Percentiles rank a stretch among this genome's conserved stretches.
phyloP scores from a whole-genome alignment of 2,113 vertebrate species.

The Bujurquina vittata region DNA sequence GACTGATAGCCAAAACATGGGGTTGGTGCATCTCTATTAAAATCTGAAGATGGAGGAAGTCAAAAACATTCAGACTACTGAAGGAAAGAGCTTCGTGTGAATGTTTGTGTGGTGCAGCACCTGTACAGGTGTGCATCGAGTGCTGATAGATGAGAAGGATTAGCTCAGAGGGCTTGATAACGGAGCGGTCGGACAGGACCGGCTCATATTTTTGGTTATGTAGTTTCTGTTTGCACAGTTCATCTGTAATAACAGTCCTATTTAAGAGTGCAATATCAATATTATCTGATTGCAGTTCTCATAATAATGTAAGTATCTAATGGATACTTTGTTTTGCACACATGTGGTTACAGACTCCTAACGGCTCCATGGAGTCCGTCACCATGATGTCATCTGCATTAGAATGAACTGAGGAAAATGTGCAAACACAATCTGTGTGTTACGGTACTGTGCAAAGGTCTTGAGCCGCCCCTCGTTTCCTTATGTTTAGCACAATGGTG shows the following conservation, averaged over 20 bases:
- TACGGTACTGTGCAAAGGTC: too few species aligned
- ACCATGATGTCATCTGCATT: too few species aligned
- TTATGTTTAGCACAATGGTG: too few species aligned
- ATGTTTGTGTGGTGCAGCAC: not conserved
- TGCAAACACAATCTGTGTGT: too few species aligned
- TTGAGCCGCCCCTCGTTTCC: too few species aligned
- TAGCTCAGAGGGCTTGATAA: not conserved
- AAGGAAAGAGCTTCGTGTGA: not conserved
- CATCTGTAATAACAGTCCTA: not conserved
- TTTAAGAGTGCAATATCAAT: too few species aligned
- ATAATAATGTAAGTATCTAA: too few species aligned
- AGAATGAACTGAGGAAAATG: too few species aligned
- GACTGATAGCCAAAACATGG: too few species aligned
- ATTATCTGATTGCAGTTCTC: too few species aligned
- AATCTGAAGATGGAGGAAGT: rapidly evolving
- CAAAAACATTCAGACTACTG: rapidly evolving
- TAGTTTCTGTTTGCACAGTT: not conserved
- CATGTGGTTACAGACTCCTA: not conserved
- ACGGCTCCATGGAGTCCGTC: not conserved
- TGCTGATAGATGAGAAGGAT: not conserved
- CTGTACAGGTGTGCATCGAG: not conserved
- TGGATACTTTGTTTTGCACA: too few species aligned
- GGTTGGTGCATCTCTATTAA: not conserved
- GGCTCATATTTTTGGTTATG: not conserved
- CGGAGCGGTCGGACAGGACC: not conserved